A percentile compares a stretch with the other conserved stretches of the same genome.
Evolutionary conservation across 2,888 invertebrate species (phyloP).

Genomic region (Eupithecia pulchellata): DNA sequence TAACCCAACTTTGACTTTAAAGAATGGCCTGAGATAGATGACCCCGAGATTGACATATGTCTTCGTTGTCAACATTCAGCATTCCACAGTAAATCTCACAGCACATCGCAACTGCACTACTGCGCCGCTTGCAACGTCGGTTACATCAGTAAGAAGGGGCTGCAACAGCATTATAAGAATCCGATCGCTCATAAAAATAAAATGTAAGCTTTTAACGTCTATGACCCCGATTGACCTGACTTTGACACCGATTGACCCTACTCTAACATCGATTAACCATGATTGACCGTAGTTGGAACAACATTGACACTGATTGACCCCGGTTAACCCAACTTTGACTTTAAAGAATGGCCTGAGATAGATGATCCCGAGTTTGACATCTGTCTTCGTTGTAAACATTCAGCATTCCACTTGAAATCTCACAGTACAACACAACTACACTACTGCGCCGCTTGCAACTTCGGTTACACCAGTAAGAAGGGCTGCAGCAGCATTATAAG

Average conservation of each 20-base stretch:
- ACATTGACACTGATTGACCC: neutral
- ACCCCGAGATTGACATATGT: neutral
- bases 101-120: constrained; percentile 26
- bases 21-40: neutral
- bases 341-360: neutral
- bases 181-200: constrained; percentile 60
- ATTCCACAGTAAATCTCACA: constrained; percentile 65
- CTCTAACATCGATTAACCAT: no score
- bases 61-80: constrained; percentile 52
- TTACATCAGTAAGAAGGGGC: constrained; percentile 56
- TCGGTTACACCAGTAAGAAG: constrained; percentile 55
- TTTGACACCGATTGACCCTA: neutral
- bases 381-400: constrained; percentile 45
- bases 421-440: constrained; percentile 46
- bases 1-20: neutral
- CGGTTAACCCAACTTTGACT: neutral
- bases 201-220: constrained; percentile 54
- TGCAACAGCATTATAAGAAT: constrained; percentile 62
- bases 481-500: constrained; percentile 61
- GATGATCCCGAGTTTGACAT: neutral
- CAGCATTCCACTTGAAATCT: constrained; percentile 66
- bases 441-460: constrained; percentile 55
- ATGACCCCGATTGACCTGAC: no score
- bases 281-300: neutral
- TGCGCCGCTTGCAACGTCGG: constrained; percentile 55